A percentile compares a stretch with the other conserved stretches of the same genome.
Conservation (phyloP, 2,888 invertebrate species). For the Iselma pallidipennis region DNA sequence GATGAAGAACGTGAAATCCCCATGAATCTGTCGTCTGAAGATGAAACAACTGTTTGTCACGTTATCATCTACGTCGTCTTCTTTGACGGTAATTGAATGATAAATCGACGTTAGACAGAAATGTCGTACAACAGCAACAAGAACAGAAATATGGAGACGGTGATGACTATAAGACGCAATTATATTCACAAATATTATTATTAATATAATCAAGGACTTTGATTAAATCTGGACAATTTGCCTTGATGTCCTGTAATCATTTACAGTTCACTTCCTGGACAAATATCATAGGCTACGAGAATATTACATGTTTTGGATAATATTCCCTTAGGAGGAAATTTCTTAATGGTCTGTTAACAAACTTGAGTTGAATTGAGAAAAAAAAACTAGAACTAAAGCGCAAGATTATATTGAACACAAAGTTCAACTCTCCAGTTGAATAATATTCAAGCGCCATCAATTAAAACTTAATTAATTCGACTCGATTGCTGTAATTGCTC, state of each 20-base stretch:
- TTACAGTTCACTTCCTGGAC: too few species aligned
- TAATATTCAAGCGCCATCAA: not conserved
- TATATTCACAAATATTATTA: too few species aligned
- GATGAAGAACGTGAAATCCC: not conserved
- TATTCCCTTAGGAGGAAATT: not conserved
- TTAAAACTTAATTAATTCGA: slow-evolving; percentile 17
- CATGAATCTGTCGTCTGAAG: not conserved
- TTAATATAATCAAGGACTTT: too few species aligned
- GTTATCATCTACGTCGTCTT: not conserved
- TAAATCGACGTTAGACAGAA: not conserved
- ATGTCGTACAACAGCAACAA: not conserved
- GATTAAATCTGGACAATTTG: too few species aligned
- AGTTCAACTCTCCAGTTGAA: not conserved
- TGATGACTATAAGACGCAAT: too few species aligned
- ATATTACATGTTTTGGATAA: not conserved
- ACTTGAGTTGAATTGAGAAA: too few species aligned
- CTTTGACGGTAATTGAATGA: slow-evolving; percentile 5
- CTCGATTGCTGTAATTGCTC: slow-evolving; percentile 19
- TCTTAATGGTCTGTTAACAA: too few species aligned
- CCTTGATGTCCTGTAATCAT: too few species aligned
- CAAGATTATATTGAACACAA: too few species aligned
- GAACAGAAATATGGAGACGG: too few species aligned
- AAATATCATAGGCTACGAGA: not conserved
- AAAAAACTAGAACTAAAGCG: too few species aligned
- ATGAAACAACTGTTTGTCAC: not conserved